phyloP scores from a whole-genome alignment of 1,140 invertebrate species.

The Drosophila subpulchrella region DNA sequence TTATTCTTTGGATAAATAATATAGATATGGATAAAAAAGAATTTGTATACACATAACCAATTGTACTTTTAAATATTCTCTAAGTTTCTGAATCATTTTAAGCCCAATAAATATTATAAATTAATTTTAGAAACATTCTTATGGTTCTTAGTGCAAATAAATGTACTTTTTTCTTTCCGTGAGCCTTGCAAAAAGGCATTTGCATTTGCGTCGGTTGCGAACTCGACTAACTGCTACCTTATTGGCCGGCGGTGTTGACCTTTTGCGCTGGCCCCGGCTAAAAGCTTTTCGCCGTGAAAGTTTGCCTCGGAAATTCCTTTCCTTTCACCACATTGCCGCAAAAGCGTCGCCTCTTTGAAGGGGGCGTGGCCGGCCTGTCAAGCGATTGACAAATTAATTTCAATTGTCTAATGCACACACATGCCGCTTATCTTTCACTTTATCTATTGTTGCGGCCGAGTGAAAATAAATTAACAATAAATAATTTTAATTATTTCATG shows the following conservation, averaged over 20 bases:
- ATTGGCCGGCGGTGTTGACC: constrained; percentile 60
- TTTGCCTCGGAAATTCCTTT: constrained; percentile 59
- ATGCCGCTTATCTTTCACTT: constrained; percentile 69
- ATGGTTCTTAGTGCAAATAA: too few relatives aligned
- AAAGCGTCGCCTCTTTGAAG: constrained; percentile 8
- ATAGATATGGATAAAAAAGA: too few relatives aligned
- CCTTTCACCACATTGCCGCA: constrained; percentile 40
- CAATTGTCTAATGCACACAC: constrained; percentile 67
- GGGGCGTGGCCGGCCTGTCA: constrained; percentile 61
- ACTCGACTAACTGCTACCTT: constrained; percentile 62
- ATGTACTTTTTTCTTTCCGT: background rate
- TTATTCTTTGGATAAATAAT: too few relatives aligned
- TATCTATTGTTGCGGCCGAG: constrained; percentile 58
- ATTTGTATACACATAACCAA: too few relatives aligned
- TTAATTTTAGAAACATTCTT: too few relatives aligned
- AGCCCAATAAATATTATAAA: too few relatives aligned
- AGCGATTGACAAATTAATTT: constrained; percentile 77
- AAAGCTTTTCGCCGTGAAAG: constrained; percentile 73
- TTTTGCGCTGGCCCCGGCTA: constrained; percentile 39
- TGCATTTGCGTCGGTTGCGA: constrained; percentile 48
- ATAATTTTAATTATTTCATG: constrained; percentile 84
- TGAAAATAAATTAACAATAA: constrained; percentile 83
- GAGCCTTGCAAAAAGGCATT: constrained; percentile 13
- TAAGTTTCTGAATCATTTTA: too few relatives aligned
- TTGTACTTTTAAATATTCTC: too few relatives aligned